Conservation (phyloP, 1,140 invertebrate species). For the Drosophila suzukii region DNA sequence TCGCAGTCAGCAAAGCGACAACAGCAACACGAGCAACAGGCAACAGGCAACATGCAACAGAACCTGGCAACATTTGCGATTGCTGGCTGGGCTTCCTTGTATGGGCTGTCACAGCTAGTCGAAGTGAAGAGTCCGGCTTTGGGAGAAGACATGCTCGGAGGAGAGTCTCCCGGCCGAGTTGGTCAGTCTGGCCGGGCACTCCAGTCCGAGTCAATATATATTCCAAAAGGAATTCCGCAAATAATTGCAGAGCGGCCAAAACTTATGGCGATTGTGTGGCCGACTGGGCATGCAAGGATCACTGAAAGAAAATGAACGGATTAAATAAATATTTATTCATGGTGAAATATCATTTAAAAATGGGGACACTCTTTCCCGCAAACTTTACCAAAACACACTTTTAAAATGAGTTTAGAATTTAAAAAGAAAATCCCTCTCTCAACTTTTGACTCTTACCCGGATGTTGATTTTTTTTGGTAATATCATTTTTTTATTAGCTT, state of each 20-base stretch:
- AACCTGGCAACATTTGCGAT: slow-evolving; percentile 25
- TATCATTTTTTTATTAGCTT: no score
- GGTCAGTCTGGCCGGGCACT: slow-evolving; percentile 41
- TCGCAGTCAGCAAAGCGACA: slow-evolving; percentile 24
- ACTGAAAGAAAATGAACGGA: slow-evolving; percentile 1
- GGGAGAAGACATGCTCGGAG: slow-evolving; percentile 40
- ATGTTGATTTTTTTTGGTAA: no score
- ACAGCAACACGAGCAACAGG: slow-evolving; percentile 33
- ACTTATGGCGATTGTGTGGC: slow-evolving; percentile 80
- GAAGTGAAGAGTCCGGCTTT: slow-evolving; percentile 14
- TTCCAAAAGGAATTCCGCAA: slow-evolving; percentile 83
- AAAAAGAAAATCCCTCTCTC: no score
- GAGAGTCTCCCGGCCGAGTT: slow-evolving; percentile 15
- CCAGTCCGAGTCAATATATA: slow-evolving; percentile 79
- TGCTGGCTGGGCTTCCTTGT: slow-evolving; percentile 69
- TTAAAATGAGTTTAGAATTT: no score
- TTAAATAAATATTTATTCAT: background rate
- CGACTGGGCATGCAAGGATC: slow-evolving; percentile 14
- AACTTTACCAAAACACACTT: no score
- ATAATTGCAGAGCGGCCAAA: slow-evolving; percentile 75
- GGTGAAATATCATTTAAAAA: background rate
- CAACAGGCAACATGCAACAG: background rate
- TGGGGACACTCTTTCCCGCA: no score
- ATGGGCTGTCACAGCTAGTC: slow-evolving; percentile 70
- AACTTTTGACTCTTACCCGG: no score